Evolutionary conservation across 2,888 invertebrate genomes (phyloP).

Genomic region (Electrophaes corylata): DNA sequence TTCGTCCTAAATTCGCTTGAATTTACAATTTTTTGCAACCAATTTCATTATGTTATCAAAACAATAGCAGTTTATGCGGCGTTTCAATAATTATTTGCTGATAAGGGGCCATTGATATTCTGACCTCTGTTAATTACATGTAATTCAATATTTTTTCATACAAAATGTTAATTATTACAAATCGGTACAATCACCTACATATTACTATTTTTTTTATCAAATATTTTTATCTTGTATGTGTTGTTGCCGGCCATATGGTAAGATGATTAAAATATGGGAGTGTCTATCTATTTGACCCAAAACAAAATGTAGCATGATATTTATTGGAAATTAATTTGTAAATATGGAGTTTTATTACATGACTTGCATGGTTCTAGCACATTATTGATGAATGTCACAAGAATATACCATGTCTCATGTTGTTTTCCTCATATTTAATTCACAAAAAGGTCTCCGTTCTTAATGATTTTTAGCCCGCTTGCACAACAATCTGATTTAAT

Average conservation of each 20-base stretch:
- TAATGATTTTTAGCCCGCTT: too few species aligned
- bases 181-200: background rate
- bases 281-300: background rate
- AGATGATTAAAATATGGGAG: constrained; percentile 5
- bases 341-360: constrained; percentile 1
- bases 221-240: constrained; percentile 5
- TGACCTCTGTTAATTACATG: constrained; percentile 25
- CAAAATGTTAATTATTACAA: constrained; percentile 1
- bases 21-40: background rate
- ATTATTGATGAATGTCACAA: constrained; percentile 2
- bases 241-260: constrained; percentile 13
- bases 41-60: constrained; percentile 29
- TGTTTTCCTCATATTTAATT: background rate
- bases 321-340: constrained; percentile 19
- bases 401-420: background rate
- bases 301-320: constrained; percentile 17
- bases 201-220: background rate
- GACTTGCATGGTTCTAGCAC: constrained; percentile 16
- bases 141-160: constrained; percentile 18
- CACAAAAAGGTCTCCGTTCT: background rate
- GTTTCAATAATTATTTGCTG: constrained; percentile 30
- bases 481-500: too few species aligned
- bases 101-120: constrained; percentile 29
- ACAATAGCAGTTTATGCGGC: constrained; percentile 21
- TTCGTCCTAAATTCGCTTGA: too few species aligned